A percentile compares a stretch with the other conserved stretches of the same genome.
phyloP scores from a whole-genome alignment of 2,888 invertebrate species.

The Stenichneumon culpator region DNA sequence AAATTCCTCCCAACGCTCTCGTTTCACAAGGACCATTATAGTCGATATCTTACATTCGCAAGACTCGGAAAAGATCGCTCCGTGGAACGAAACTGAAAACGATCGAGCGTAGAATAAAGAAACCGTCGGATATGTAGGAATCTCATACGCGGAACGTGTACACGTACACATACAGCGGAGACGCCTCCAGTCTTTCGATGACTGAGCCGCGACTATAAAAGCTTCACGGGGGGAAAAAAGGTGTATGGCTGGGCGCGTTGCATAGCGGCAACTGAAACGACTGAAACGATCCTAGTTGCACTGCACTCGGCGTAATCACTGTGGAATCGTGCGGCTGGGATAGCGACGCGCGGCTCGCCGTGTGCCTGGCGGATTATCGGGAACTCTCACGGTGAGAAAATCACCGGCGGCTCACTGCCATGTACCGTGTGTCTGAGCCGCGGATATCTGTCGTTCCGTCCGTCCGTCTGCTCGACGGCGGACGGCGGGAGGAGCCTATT shows the following conservation, averaged over 20 bases:
- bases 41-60: background rate
- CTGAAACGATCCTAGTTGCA: slow-evolving; percentile 39
- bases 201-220: slow-evolving; percentile 33
- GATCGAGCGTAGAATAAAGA: background rate
- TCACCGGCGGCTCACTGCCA: slow-evolving; percentile 53
- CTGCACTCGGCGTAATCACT: slow-evolving; percentile 68
- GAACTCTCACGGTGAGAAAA: slow-evolving; percentile 73
- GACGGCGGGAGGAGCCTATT: slow-evolving; percentile 7
- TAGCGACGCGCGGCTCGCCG: slow-evolving; percentile 48
- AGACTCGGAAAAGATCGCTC: background rate
- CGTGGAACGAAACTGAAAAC: background rate
- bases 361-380: slow-evolving; percentile 67
- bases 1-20: background rate
- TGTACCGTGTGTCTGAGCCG: slow-evolving; percentile 21
- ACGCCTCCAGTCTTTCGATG: slow-evolving; percentile 25
- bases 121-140: background rate
- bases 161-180: background rate
- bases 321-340: slow-evolving; percentile 67
- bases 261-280: slow-evolving; percentile 27
- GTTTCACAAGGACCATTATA: background rate
- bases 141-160: background rate
- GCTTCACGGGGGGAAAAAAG: background rate
- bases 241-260: slow-evolving; percentile 31
- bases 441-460: slow-evolving; percentile 20
- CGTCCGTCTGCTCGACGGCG: slow-evolving; percentile 15